Conservation (phyloP, 2,888 invertebrate genomes). For the Lampropteryx suffumata region DNA sequence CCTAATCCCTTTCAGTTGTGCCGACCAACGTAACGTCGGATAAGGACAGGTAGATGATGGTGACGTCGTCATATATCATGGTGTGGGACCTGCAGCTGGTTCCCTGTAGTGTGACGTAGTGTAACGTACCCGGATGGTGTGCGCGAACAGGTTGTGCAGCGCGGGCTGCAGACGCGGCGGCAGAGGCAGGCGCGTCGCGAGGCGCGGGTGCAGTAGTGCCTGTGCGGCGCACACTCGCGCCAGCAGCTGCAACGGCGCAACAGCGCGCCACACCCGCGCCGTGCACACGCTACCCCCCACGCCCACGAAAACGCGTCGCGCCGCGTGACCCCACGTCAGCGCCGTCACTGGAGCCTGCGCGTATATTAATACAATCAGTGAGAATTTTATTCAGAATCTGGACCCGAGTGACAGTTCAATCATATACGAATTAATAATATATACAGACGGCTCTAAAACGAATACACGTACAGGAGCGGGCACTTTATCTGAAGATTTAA, state of each 20-base stretch:
- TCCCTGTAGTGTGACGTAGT: conserved; percentile 70
- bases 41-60: too few species aligned
- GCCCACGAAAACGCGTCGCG: conserved; percentile 93
- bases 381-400: too few species aligned
- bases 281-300: conserved; percentile 94
- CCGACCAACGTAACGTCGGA: too few species aligned
- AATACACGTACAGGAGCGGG: too few species aligned
- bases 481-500: too few species aligned
- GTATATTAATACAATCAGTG: too few species aligned
- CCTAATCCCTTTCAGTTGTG: too few species aligned
- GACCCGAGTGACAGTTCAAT: too few species aligned
- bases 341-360: conserved; percentile 92
- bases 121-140: conserved; percentile 92
- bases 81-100: conserved; percentile 96
- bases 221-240: conserved; percentile 92
- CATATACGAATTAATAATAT: too few species aligned
- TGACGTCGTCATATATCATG: too few species aligned
- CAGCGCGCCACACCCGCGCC: conserved; percentile 95
- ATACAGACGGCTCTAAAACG: too few species aligned
- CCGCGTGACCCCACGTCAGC: conserved; percentile 99
- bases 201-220: conserved; percentile 88
- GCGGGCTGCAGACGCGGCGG: conserved; percentile 93
- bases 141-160: conserved; percentile 93
- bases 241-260: conserved; percentile 94
- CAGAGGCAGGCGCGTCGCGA: conserved; percentile 91